Percentiles rank a stretch among this genome's conserved stretches.
These are phyloP conservation scores for Calameuta idolon DNA, from an alignment of 2,888 invertebrate species.

Conservation along the genomic window DNA sequence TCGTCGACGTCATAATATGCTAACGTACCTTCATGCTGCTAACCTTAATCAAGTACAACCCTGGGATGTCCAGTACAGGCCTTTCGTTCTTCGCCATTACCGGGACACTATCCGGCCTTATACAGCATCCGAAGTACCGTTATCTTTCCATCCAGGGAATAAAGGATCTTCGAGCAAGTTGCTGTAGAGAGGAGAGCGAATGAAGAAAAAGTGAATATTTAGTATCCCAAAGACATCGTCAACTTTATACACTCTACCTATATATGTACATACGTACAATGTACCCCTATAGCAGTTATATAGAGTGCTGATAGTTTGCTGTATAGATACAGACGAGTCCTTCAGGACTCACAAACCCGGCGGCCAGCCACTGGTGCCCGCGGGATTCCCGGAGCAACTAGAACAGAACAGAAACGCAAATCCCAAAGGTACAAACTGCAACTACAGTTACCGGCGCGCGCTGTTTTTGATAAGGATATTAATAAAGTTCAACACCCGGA, in stretches of 20 bases:
- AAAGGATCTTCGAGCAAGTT: background rate
- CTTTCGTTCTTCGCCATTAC: constrained; percentile 8
- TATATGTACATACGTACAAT: background rate
- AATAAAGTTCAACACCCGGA: constrained; percentile 54
- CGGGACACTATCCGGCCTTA: background rate
- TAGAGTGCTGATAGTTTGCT: constrained; percentile 49
- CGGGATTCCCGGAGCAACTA: constrained; percentile 45
- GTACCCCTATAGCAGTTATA: background rate
- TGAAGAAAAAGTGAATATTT: background rate
- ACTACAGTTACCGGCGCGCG: constrained; percentile 47
- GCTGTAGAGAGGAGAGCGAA: background rate
- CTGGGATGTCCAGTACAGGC: constrained; percentile 26
- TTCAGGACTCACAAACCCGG: constrained; percentile 59
- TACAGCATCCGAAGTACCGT: background rate
- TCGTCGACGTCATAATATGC: constrained; percentile 50
- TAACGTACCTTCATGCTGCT: constrained; percentile 42
- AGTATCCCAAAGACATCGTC: background rate
- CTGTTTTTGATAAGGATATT: constrained; percentile 62
- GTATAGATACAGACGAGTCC: constrained; percentile 57
- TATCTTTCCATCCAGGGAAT: background rate
- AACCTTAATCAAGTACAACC: constrained; percentile 52
- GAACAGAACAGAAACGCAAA: constrained; percentile 25
- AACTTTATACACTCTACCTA: background rate
- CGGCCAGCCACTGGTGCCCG: constrained; percentile 54
- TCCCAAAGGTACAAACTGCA: constrained; percentile 40